Conservation (phyloP, 2,888 invertebrate genomes). For the Amblyteles armatorius region DNA sequence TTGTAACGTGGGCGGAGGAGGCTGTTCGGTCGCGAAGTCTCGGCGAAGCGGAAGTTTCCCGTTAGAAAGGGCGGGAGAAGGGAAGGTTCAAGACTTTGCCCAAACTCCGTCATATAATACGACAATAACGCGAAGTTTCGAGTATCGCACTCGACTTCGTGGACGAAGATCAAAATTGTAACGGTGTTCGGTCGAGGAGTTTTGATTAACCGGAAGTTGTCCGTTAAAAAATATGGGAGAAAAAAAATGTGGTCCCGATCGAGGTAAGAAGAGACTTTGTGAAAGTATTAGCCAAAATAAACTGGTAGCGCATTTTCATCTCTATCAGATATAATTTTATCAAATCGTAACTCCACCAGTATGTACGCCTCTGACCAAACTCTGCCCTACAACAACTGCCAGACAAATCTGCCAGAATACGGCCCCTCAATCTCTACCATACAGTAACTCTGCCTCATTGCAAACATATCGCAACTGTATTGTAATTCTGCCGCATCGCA, state of each 20-base stretch:
- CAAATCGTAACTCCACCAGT: too few species aligned
- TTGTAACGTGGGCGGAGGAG: conserved; percentile 12
- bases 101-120: background rate
- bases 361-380: too few species aligned
- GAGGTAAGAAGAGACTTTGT: background rate
- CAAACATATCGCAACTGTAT: too few species aligned
- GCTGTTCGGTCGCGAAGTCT: background rate
- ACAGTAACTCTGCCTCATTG: background rate
- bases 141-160: background rate
- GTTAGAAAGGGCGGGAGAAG: conserved; percentile 10
- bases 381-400: too few species aligned
- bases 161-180: conserved; percentile 5
- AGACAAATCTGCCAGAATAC: background rate
- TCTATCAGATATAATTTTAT: too few species aligned
- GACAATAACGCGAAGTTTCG: background rate
- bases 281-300: too few species aligned
- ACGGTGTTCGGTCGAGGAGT: background rate
- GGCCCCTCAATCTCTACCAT: background rate
- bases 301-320: too few species aligned
- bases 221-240: conserved; percentile 14
- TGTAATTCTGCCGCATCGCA: too few species aligned
- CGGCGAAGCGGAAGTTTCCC: conserved; percentile 13
- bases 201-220: conserved; percentile 9
- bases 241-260: too few species aligned
- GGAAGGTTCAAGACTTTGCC: background rate